Evolutionary conservation across 1,140 invertebrate genomes (phyloP), one percentile per base, ranked within the genome.

Genomic region (Acyrthosiphon pisum): DNA sequence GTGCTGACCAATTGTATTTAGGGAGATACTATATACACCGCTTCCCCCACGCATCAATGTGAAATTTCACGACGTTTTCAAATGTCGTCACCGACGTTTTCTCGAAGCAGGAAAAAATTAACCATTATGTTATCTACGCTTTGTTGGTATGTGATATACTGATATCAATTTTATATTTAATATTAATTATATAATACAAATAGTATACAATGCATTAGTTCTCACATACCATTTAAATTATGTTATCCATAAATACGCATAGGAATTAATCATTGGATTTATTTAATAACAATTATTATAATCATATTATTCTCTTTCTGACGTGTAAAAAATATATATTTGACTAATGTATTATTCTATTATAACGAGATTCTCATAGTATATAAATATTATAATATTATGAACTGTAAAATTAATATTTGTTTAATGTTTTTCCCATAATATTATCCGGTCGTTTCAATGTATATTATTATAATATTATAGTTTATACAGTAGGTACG

Each of bases 61-160:
- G 7, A 89, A 37, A 89, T 89, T 89, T 89, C 26, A 35, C 87
- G 48, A 89, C 87, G 48, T 53, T n/a, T 89, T n/a, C 18, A 53
- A 89, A 89, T 37, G 83, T 84, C n/a, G 60, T n/a, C 60, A 76
- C n/a, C 22, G 60, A 76, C 60, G 14, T 76, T 76, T 76, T 35
- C n/a, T 76, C 4, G n/a, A 6, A 76, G 60, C 60, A 76, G 60
- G 60, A 76, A 76, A n/a, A 76, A 76, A 76, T 76, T 18, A 68
- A n/a, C n/a, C 30, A 76, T 76, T n/a, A n/a, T n/a, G 30, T 76
- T 76, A 76, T 76, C 60, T 76, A 14, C 1, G 14, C 30, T 76
- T 76, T n/a, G 60, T 76, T 30, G 60, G 60, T 30, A 18, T 76
- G 14, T 76, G 30, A 76, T n/a, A n/a, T n/a, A n/a, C n/a, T n/a